These are phyloP conservation scores for Monarcha castaneiventris DNA, from an alignment of 2,113 vertebrate genomes.

Conservation along the genomic window DNA sequence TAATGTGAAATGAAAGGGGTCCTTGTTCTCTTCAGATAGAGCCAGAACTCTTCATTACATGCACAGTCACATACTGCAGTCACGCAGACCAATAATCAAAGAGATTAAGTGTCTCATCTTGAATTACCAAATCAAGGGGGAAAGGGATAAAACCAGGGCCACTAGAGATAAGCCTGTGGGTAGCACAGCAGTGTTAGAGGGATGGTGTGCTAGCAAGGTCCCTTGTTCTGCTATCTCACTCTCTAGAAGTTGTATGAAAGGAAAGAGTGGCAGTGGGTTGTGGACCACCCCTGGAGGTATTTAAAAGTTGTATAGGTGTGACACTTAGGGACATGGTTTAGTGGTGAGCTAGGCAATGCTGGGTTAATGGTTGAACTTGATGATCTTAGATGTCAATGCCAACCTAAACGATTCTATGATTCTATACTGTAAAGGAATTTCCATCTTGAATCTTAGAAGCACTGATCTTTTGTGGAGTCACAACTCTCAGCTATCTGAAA, in stretches of 20 bases:
- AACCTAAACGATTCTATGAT: not conserved
- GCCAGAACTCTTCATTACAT: not conserved
- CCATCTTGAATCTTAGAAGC: not conserved
- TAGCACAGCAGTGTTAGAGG: not conserved
- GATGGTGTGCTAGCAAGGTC: not conserved
- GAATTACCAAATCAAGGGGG: not conserved
- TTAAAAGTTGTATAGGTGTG: not conserved
- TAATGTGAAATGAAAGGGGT: not conserved
- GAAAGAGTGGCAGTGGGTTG: not conserved
- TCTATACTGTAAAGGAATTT: not conserved
- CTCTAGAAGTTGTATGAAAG: not conserved
- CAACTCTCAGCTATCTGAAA: not conserved
- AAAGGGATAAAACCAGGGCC: not conserved
- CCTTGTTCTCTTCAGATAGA: not conserved
- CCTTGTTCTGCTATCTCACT: fast-evolving
- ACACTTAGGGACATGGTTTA: not conserved
- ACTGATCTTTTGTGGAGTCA: not conserved
- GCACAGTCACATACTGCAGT: not conserved
- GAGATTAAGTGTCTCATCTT: not conserved
- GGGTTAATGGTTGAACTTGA: not conserved
- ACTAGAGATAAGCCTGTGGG: not conserved
- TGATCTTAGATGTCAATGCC: not conserved
- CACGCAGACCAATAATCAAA: not conserved
- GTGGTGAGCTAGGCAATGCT: not conserved
- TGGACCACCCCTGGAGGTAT: not conserved